Percentiles rank a stretch among this genome's conserved stretches.
These are phyloP conservation scores for Drosophila mimica DNA, from an alignment of 2,888 invertebrate genomes.

Conservation along the genomic window DNA sequence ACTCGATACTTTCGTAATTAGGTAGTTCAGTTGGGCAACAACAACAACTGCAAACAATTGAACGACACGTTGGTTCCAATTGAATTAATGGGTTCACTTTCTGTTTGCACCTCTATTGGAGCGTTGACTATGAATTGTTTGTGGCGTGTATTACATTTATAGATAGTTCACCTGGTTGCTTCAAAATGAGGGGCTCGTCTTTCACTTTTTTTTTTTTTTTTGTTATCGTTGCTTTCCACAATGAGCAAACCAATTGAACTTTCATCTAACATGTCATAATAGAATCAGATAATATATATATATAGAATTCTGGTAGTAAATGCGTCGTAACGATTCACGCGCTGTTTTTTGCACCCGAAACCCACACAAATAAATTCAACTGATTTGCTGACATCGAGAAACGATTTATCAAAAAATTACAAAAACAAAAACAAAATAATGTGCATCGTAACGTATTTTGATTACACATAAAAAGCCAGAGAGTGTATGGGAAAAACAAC, in stretches of 20 bases:
- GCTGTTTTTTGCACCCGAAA: conserved; percentile 45
- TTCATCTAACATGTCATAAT: neutral
- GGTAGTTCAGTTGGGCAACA: conserved; percentile 31
- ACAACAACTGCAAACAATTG: neutral
- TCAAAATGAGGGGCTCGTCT: conserved; percentile 34
- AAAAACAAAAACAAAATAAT: conserved; percentile 17
- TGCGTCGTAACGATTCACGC: conserved; percentile 55
- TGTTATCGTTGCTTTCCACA: neutral
- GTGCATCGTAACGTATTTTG: conserved; percentile 17
- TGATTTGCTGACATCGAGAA: conserved; percentile 46
- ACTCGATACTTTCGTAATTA: conserved; percentile 46
- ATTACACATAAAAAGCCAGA: conserved; percentile 18
- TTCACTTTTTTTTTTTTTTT: neutral
- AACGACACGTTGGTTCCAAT: conserved; percentile 35
- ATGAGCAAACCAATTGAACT: conserved; percentile 18
- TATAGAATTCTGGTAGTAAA: conserved; percentile 2
- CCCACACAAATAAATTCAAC: conserved; percentile 8
- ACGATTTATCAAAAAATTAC: conserved; percentile 55
- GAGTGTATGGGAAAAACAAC: neutral
- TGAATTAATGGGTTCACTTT: conserved; percentile 55
- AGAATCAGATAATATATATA: conserved; percentile 4
- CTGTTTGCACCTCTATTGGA: conserved; percentile 64
- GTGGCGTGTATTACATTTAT: neutral
- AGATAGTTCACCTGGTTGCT: neutral
- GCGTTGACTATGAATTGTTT: conserved; percentile 26